Percentiles rank a stretch among this genome's conserved stretches.
Evolutionary conservation across 2,797 vertebrate genomes (phyloP).

Genomic region (Sebastes nivosus): DNA sequence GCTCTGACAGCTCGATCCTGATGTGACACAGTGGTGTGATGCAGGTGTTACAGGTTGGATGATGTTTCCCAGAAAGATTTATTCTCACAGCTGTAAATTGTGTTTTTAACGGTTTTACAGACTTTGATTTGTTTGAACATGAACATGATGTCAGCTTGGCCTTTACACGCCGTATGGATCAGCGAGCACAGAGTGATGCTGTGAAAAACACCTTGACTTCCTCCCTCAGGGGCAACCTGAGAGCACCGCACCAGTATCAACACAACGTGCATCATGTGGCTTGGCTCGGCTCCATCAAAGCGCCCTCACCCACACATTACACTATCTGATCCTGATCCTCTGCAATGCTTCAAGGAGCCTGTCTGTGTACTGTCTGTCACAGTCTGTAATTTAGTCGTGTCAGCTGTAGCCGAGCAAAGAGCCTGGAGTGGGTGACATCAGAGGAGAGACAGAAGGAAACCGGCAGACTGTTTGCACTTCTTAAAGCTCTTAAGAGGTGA

Average conservation of each 20-base stretch:
- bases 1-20: neutral
- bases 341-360: slow-evolving; percentile 36
- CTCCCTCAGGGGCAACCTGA: slow-evolving; percentile 23
- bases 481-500: slow-evolving; percentile 2
- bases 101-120: neutral
- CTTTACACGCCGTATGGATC: neutral
- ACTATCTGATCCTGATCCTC: slow-evolving; percentile 59
- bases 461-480: slow-evolving; percentile 3
- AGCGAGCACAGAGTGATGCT: slow-evolving; percentile 13
- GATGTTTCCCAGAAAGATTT: neutral
- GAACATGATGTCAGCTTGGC: neutral
- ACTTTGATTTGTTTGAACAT: neutral
- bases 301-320: slow-evolving; percentile 4
- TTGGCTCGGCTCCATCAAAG: slow-evolving; percentile 38
- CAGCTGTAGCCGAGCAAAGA: slow-evolving; percentile 41
- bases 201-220: slow-evolving; percentile 14
- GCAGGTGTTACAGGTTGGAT: neutral
- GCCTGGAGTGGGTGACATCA: slow-evolving; percentile 51
- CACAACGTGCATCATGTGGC: slow-evolving; percentile 11
- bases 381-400: slow-evolving; percentile 64
- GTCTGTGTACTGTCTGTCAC: slow-evolving; percentile 58
- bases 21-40: neutral
- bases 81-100: neutral
- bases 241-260: slow-evolving; percentile 37
- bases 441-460: slow-evolving; percentile 26